Conservation (phyloP, 2,888 invertebrate species). For the Agrenia bidenticulata region DNA sequence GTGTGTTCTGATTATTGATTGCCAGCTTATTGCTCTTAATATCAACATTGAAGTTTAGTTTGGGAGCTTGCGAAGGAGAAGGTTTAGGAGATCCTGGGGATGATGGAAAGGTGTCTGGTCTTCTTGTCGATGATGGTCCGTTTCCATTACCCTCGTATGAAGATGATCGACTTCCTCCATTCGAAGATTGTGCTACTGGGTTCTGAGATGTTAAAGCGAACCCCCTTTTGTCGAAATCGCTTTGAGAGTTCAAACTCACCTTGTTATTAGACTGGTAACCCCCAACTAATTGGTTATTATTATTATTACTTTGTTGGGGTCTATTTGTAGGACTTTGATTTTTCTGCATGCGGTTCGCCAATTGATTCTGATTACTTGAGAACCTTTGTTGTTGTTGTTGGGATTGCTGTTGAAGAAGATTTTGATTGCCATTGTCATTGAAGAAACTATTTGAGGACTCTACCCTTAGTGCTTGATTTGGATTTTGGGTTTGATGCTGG, state of each 20-base stretch:
- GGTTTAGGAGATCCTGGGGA: background rate
- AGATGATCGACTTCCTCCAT: constrained; percentile 16
- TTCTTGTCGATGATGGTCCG: background rate
- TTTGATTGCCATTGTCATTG: background rate
- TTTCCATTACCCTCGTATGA: background rate
- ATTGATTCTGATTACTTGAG: background rate
- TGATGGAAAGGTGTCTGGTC: background rate
- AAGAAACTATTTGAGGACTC: background rate
- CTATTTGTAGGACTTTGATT: background rate
- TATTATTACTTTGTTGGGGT: background rate
- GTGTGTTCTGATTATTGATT: background rate
- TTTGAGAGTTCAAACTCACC: background rate
- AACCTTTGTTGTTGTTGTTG: constrained; percentile 10
- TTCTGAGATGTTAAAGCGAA: constrained; percentile 30
- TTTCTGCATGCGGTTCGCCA: background rate
- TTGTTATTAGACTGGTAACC: constrained; percentile 6
- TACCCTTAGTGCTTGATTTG: background rate
- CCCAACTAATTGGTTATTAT: constrained; percentile 1
- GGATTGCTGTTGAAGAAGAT: background rate
- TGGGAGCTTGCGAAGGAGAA: constrained; percentile 3
- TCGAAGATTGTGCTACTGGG: constrained; percentile 7
- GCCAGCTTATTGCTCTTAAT: constrained; percentile 7
- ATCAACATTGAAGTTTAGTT: background rate
- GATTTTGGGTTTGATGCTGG: background rate
- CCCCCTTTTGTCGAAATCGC: constrained; percentile 28